Evolutionary conservation across 37 sponge, comb jelly and placozoan genomes (phyloP).

Genomic region (Axinella damicornis): DNA sequence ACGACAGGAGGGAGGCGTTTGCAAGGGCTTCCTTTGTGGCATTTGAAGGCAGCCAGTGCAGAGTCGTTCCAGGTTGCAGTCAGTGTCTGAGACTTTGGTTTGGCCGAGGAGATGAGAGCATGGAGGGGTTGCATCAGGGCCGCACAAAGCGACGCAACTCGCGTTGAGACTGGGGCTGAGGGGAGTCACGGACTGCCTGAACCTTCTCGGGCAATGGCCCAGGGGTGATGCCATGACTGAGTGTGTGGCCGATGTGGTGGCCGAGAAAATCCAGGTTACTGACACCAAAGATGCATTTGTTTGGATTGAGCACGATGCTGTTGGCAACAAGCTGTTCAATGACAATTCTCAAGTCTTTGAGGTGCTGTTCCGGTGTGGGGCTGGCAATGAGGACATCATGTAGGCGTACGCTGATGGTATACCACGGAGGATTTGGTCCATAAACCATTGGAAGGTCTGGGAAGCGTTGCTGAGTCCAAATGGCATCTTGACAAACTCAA

Average conservation of each 20-base stretch:
- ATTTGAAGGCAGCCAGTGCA: conserved; percentile 18
- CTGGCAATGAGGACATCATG: conserved; percentile 60
- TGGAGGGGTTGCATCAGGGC: conserved; percentile 52
- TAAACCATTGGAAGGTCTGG: conserved; percentile 63
- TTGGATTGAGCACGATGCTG: conserved; percentile 56
- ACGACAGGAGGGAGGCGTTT: conserved; percentile 38
- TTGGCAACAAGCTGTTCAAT: conserved; percentile 37
- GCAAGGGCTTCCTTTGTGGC: conserved; percentile 44
- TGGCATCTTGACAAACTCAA: conserved; percentile 58
- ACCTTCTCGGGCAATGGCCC: conserved; percentile 51
- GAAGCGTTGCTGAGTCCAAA: conserved; percentile 53
- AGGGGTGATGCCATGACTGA: conserved; percentile 24
- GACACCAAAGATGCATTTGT: conserved; percentile 59
- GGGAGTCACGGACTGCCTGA: conserved; percentile 44
- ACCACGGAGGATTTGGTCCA: conserved; percentile 70
- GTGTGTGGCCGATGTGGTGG: conserved; percentile 28
- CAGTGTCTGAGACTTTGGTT: background rate
- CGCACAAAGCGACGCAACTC: conserved; percentile 38
- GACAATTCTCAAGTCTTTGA: conserved; percentile 36
- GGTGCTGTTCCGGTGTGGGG: conserved; percentile 44
- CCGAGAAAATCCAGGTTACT: conserved; percentile 40
- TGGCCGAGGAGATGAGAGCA: background rate
- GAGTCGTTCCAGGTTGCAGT: conserved; percentile 5
- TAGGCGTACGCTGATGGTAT: conserved; percentile 40
- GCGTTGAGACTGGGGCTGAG: conserved; percentile 53